A percentile compares a stretch with the other conserved stretches of the same genome.
Conservation (phyloP, 2,888 invertebrate species). For the Drosophila meridiana region DNA sequence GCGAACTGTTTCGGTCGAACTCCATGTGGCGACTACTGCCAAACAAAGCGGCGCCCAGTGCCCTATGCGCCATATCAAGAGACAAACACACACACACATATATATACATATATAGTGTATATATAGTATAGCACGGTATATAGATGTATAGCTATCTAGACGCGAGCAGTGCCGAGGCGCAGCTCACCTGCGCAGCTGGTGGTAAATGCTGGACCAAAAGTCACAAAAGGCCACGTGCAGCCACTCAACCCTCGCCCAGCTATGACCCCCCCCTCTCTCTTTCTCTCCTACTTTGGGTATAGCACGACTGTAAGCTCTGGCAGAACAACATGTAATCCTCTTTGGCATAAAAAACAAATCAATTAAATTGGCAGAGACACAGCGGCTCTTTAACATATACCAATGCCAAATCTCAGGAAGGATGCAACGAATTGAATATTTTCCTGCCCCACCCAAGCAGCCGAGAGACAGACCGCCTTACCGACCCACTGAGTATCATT, state of each 20-base stretch:
- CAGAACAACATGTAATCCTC: conserved; percentile 81
- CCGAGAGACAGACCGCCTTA: not conserved
- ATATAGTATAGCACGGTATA: not conserved
- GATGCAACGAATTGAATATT: conserved; percentile 83
- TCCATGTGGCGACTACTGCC: conserved; percentile 65
- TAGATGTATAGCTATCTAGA: conserved; percentile 11
- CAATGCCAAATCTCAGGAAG: conserved; percentile 76
- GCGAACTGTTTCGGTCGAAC: conserved; percentile 57
- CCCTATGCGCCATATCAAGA: conserved; percentile 15
- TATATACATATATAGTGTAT: not conserved
- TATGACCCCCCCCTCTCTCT: not conserved
- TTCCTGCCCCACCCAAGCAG: conserved; percentile 61
- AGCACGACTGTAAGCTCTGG: conserved; percentile 73
- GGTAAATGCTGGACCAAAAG: conserved; percentile 64
- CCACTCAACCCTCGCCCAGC: conserved; percentile 61
- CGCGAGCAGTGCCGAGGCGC: conserved; percentile 19
- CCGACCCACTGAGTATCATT: not conserved
- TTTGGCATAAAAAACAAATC: conserved; percentile 85
- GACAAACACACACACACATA: not conserved
- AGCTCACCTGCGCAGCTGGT: conserved; percentile 80
- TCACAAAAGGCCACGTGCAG: conserved; percentile 73
- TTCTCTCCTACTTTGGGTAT: not conserved
- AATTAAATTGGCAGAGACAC: conserved; percentile 79
- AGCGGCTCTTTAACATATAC: conserved; percentile 55
- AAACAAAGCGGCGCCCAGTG: conserved; percentile 19